Evolutionary conservation across 2,113 vertebrate species (phyloP).

Genomic region (Chaenogobius annularis): DNA sequence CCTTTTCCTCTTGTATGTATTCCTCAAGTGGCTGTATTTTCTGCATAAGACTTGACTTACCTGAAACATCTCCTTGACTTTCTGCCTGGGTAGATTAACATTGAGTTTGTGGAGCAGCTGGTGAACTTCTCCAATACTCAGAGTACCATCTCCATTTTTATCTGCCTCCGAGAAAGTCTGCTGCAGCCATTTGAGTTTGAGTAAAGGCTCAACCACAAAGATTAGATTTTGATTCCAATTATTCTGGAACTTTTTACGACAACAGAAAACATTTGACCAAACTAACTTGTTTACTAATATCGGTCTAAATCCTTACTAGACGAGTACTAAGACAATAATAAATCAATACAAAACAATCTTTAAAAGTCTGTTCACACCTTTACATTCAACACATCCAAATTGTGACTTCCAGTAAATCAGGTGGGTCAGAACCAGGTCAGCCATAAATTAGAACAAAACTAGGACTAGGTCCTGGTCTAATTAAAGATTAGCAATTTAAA

Average conservation of each 20-base stretch:
- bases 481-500: no score
- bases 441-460: no score
- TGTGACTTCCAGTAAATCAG: no score
- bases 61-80: conserved; percentile 95
- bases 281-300: no score
- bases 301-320: no score
- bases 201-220: conserved; percentile 75
- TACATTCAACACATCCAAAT: no score
- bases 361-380: no score
- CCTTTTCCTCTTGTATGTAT: no score
- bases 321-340: no score
- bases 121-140: conserved; percentile 92
- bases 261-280: not conserved
- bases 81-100: conserved; percentile 90
- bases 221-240: not conserved
- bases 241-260: not conserved
- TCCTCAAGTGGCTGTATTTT: not conserved
- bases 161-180: conserved; percentile 96
- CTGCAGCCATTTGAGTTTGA: conserved; percentile 87
- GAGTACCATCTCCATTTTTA: conserved; percentile 91
- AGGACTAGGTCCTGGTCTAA: no score
- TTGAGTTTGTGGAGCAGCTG: conserved; percentile 96
- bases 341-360: no score
- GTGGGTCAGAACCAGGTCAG: no score
- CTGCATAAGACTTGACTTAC: conserved; percentile 64